These are phyloP conservation scores for Choloepus didactylus DNA, from an alignment of 2,797 vertebrate genomes.

Conservation along the genomic window DNA sequence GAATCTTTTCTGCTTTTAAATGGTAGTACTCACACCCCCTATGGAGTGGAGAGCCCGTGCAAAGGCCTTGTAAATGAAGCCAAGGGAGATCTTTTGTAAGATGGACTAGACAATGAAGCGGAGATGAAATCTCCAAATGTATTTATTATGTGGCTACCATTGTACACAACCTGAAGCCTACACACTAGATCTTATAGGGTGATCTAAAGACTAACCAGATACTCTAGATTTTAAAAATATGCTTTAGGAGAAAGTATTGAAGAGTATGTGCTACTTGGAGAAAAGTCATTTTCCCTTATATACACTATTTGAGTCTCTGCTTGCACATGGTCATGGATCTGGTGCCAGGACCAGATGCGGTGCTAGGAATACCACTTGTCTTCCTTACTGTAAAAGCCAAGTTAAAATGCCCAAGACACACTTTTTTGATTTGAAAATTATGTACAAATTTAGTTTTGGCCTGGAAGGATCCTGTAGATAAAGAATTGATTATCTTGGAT, in stretches of 20 bases:
- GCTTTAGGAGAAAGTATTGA: constrained; percentile 82
- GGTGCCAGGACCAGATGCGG: constrained; percentile 55
- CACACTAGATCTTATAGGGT: constrained; percentile 81
- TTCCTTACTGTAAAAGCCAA: constrained; percentile 74
- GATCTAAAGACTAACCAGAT: constrained; percentile 88
- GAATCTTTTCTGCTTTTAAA: constrained; percentile 36
- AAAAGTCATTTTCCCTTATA: constrained; percentile 78
- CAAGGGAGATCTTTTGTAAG: constrained; percentile 70
- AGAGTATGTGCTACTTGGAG: constrained; percentile 85
- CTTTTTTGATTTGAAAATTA: constrained; percentile 61
- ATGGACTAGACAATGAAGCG: constrained; percentile 78
- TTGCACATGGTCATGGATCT: constrained; percentile 75
- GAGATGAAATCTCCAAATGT: constrained; percentile 73
- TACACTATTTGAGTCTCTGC: constrained; percentile 54
- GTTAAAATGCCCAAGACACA: constrained; percentile 30
- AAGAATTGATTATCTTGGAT: not conserved
- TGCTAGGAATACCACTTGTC: constrained; percentile 57
- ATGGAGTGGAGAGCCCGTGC: not conserved
- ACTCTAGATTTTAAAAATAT: constrained; percentile 82
- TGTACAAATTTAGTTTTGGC: not conserved
- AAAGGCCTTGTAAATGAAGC: not conserved
- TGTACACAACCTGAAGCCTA: constrained; percentile 76
- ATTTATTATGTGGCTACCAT: constrained; percentile 80
- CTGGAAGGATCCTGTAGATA: not conserved
- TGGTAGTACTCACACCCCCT: not conserved